A percentile compares a stretch with the other conserved stretches of the same genome.
These are phyloP conservation scores for Pachymerium ferrugineum DNA, from an alignment of 2,888 invertebrate genomes.

Conservation along the genomic window DNA sequence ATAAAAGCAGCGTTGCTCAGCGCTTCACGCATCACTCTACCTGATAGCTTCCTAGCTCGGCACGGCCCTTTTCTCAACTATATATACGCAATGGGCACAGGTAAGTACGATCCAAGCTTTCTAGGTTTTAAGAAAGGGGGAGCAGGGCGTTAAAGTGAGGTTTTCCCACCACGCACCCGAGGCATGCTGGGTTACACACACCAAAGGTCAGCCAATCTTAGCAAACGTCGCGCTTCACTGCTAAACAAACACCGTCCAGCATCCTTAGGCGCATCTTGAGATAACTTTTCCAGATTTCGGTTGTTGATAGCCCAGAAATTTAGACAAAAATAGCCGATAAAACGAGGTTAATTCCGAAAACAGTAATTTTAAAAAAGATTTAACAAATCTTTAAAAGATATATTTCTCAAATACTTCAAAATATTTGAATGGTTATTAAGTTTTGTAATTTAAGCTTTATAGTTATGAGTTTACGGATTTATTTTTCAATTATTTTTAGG, in stretches of 20 bases:
- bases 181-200: slow-evolving; percentile 27
- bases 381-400: too few species aligned
- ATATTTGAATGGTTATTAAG: too few species aligned
- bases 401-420: too few species aligned
- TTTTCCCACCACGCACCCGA: slow-evolving; percentile 12
- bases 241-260: slow-evolving; percentile 19
- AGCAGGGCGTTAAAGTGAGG: background rate
- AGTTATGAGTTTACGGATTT: too few species aligned
- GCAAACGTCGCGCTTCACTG: slow-evolving; percentile 27
- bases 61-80: slow-evolving; percentile 4
- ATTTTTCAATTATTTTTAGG: slow-evolving; percentile 55
- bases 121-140: background rate
- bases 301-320: too few species aligned
- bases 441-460: too few species aligned
- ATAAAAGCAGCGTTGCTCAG: slow-evolving; percentile 33
- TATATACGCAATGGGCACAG: slow-evolving; percentile 32
- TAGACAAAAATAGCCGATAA: too few species aligned
- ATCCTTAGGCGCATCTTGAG: slow-evolving; percentile 21
- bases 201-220: slow-evolving; percentile 24
- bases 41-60: slow-evolving; percentile 31
- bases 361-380: too few species aligned
- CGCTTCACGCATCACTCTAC: slow-evolving; percentile 29
- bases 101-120: slow-evolving; percentile 24
- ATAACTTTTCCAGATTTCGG: slow-evolving; percentile 17
- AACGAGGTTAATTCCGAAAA: too few species aligned